Evolutionary conservation across 2,888 invertebrate genomes (phyloP).

Genomic region (Tetramorium bicarinatum): DNA sequence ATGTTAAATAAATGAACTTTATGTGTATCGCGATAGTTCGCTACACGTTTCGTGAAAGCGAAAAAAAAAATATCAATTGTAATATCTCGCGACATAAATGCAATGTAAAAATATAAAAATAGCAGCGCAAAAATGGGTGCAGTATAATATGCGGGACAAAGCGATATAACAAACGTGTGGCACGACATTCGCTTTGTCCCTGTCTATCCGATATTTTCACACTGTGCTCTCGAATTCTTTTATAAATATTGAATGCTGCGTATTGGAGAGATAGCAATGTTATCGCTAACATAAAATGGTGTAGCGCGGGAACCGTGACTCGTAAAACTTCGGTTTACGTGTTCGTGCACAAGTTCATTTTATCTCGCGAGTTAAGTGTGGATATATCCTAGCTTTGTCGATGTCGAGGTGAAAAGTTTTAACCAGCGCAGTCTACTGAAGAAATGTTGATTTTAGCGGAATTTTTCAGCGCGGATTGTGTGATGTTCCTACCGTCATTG

Average conservation of each 20-base stretch:
- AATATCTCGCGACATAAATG: constrained; percentile 41
- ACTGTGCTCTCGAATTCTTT: constrained; percentile 51
- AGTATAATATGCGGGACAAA: constrained; percentile 35
- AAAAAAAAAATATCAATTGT: constrained; percentile 29
- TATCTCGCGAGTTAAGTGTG: constrained; percentile 57
- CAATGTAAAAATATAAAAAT: constrained; percentile 45
- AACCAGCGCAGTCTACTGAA: constrained; percentile 25
- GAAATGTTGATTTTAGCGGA: constrained; percentile 66
- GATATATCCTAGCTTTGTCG: constrained; percentile 30
- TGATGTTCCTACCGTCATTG: constrained; percentile 49
- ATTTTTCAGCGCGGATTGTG: constrained; percentile 39
- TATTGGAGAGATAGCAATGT: constrained; percentile 55
- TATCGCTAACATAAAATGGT: constrained; percentile 54
- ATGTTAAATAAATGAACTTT: constrained; percentile 32
- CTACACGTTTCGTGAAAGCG: too few species aligned
- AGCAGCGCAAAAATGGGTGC: constrained; percentile 23
- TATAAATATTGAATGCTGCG: constrained; percentile 67
- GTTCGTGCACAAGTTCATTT: constrained; percentile 62
- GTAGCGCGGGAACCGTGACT: constrained; percentile 25
- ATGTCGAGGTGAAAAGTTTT: constrained; percentile 60
- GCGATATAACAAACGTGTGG: not conserved
- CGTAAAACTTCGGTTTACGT: constrained; percentile 58
- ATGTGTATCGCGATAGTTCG: not conserved
- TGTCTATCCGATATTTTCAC: constrained; percentile 29
- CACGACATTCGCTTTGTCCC: constrained; percentile 2